These are phyloP conservation scores for Dolichotis patagonum DNA, from an alignment of 2,113 vertebrate genomes.

Conservation along the genomic window DNA sequence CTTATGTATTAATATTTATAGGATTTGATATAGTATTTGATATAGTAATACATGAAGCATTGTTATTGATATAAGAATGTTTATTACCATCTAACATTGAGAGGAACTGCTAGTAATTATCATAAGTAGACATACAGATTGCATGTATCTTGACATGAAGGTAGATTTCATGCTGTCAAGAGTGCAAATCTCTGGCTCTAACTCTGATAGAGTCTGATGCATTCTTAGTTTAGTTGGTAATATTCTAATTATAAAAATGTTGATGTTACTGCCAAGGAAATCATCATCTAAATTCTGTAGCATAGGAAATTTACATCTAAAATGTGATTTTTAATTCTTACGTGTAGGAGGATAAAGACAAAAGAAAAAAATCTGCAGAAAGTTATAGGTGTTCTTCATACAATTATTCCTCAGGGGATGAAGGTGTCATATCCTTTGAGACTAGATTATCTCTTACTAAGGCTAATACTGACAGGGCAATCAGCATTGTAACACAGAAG, in stretches of 20 bases:
- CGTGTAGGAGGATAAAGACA: background rate
- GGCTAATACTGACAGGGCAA: fast-evolving
- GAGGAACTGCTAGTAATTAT: background rate
- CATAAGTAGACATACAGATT: background rate
- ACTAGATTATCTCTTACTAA: background rate
- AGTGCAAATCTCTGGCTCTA: background rate
- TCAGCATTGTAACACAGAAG: background rate
- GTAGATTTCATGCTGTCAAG: background rate
- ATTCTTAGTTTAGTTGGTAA: background rate
- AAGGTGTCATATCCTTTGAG: background rate
- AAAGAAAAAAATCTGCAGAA: background rate
- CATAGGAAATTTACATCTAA: background rate
- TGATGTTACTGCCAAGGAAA: background rate
- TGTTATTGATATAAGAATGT: background rate
- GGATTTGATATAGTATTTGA: too few species aligned
- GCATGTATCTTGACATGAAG: background rate
- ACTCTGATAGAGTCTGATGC: too few species aligned
- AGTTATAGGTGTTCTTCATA: background rate
- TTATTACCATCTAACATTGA: background rate
- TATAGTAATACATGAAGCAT: background rate
- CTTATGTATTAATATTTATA: too few species aligned
- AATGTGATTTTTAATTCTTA: background rate
- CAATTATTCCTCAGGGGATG: background rate
- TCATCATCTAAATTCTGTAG: background rate
- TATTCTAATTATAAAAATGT: background rate